Evolutionary conservation across 2,797 vertebrate genomes (phyloP), one percentile per base, ranked within the genome.

Genomic region (Nyctalus aviator): DNA sequence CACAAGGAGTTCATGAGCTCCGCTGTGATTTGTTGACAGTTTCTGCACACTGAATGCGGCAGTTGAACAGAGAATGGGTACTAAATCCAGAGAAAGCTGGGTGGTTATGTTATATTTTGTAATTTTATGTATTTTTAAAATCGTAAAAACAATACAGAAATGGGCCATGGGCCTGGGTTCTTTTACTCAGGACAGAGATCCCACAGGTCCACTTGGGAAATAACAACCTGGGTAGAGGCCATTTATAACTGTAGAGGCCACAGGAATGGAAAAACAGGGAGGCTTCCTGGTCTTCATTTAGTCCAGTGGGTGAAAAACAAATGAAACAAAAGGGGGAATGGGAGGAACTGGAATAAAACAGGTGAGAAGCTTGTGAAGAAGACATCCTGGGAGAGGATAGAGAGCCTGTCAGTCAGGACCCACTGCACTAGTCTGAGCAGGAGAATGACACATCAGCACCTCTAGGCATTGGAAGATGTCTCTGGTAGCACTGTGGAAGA

Each of bases 401-500:
- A 30, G 77, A 14, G 14, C 5, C 30, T 4, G 0, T 66, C 46
- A 3, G 0, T 66, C 55, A 3, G 46, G 37, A 20, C 27, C 23
- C 25, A 1, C 18, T 11, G 13, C 41, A 13, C 4, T 17, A 0
- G 4, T 2, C 53, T 20, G n/a, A 13, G 5, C 41, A 20, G 64
- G 37, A 77, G 5, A 35, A 23, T 17, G 30, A 21, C 64, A 20
- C 3, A 0, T 23, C 25, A 6, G 50, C 73, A 21, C 21, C 5
- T 50, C 57, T 8, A 25, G 25, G 18, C 20, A 14, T 0, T 10
- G 20, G 0, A 0, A 2, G 32, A 2, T 20, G 27, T 14, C 64
- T 25, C 32, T 3, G 48, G 72, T 1, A 1, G 8, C 0, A 0
- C 2, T 5, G 48, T 17, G 69, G 25, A 0, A 1, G n/a, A 13